Evolutionary conservation across 2,113 vertebrate genomes (phyloP).

Genomic region (Numenius arquata): DNA sequence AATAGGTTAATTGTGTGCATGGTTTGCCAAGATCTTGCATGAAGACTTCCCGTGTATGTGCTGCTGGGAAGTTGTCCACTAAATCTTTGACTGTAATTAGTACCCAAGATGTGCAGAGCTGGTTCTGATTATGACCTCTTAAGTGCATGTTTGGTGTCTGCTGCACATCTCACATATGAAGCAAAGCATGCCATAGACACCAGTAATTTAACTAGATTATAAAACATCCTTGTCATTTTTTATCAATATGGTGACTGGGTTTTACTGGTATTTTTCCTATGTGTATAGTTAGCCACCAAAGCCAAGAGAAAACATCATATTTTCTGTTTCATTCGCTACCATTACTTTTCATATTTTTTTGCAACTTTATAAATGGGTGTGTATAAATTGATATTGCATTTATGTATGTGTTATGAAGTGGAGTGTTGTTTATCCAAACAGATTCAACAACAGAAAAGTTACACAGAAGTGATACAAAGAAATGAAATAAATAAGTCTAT

Average conservation of each 20-base stretch:
- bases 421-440: conserved; percentile 72
- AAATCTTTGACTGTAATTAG: background rate
- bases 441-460: background rate
- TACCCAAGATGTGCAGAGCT: background rate
- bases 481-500: background rate
- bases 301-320: conserved; percentile 16
- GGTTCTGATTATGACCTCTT: background rate
- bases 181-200: background rate
- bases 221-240: background rate
- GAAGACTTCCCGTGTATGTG: background rate
- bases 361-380: background rate
- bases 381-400: background rate
- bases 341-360: conserved; percentile 39
- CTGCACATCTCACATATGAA: background rate
- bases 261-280: conserved; percentile 36
- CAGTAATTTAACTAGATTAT: background rate
- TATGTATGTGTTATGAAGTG: background rate
- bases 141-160: background rate
- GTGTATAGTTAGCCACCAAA: conserved; percentile 33
- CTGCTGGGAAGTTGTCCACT: background rate
- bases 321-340: conserved; percentile 50
- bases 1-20: background rate
- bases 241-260: conserved; percentile 7
- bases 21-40: background rate
- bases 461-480: background rate